Evolutionary conservation across 1,140 invertebrate species (phyloP), one percentile per base, ranked within the genome.

Genomic region (Bombus waltoni): DNA sequence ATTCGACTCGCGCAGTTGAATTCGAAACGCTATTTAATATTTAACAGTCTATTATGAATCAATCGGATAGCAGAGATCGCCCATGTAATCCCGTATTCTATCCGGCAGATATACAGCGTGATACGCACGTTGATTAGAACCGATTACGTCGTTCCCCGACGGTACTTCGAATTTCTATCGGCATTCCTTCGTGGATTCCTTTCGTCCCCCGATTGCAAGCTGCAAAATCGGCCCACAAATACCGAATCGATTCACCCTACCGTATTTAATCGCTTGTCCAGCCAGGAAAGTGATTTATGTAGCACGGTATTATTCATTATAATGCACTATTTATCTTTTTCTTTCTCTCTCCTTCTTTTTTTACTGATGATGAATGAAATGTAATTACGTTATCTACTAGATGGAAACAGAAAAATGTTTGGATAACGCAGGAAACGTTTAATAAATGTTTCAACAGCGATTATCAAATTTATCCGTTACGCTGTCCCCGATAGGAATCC

Each of bases 41-140:
- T 85, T 81, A 85, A 35, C 79, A 87, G 79, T 22, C 72, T 25
- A 79, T 90, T 90, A 85, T 85, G 83, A 90, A 89, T 90, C 83
- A 85, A 89, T 87, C 73, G 57, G 75, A 59, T 85, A 75, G 83
- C 89, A 65, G 82, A 42, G 70, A 82, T 79, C 73, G 74, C 22
- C 18, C 73, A 76, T 28, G 87, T 87, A 89, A 90, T 90, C 85
- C 53, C n/a, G 85, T 87, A 82, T 81, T 80, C 77, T 53, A 86
- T 47, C 59, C 59, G 73, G 47, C 73, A 70, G 83, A 89, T 83
- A 71, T 66, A 47, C 68, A 66, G 25, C 85, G 78, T 83, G 78
- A 84, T 85, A 81, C 81, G 85, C 81, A 87, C 81, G 70, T 84
- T 90, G 88, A 90, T 90, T 90, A 89, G 82, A 79, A n/a, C 47